phyloP scores from a whole-genome alignment of 2,113 vertebrate genomes.

The Osmerus mordax region DNA sequence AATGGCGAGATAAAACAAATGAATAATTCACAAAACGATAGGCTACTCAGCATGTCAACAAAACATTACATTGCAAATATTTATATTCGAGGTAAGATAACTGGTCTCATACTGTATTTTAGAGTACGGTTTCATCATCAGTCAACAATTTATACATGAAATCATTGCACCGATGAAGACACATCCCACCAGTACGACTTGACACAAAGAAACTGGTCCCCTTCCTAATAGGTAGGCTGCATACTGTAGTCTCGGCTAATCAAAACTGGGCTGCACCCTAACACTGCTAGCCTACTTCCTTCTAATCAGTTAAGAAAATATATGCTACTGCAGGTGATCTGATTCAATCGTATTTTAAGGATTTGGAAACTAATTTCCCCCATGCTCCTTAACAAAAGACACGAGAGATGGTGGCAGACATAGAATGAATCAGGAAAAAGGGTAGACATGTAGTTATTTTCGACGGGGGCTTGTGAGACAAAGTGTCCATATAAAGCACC shows the following conservation, averaged over 20 bases:
- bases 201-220: slow-evolving; percentile 67
- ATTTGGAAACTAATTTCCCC: background rate
- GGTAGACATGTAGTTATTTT: slow-evolving; percentile 33
- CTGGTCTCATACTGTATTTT: no score
- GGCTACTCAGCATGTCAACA: no score
- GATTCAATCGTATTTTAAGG: no score
- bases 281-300: no score
- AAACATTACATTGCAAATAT: no score
- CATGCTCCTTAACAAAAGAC: background rate
- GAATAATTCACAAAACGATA: no score
- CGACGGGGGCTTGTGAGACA: slow-evolving; percentile 35
- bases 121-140: no score
- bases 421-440: slow-evolving; percentile 11
- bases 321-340: no score
- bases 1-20: no score
- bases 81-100: no score
- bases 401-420: slow-evolving; percentile 19
- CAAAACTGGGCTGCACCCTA: background rate
- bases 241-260: slow-evolving; percentile 3
- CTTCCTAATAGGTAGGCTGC: slow-evolving; percentile 35
- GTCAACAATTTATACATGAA: background rate
- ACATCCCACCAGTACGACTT: slow-evolving; percentile 43
- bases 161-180: slow-evolving; percentile 29
- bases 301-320: no score
- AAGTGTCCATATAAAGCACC: slow-evolving; percentile 33